phyloP scores from a whole-genome alignment of 2,113 vertebrate species.

The Cervus canadensis region DNA sequence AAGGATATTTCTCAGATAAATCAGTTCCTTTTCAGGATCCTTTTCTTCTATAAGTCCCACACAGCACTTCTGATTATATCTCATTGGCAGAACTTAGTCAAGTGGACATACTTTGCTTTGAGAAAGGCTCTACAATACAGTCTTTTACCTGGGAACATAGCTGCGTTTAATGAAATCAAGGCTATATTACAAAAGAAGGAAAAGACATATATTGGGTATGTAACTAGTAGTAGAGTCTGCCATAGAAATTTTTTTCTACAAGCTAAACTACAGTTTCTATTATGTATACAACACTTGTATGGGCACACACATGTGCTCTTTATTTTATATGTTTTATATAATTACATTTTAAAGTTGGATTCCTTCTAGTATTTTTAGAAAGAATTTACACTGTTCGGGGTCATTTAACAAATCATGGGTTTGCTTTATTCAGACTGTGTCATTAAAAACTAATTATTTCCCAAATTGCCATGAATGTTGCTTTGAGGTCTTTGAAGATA shows the following conservation, averaged over 20 bases:
- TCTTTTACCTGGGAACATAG: not conserved
- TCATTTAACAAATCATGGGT: not conserved
- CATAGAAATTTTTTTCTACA: not conserved
- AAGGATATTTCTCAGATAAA: not conserved
- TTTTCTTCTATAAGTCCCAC: not conserved
- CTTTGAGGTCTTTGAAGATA: not conserved
- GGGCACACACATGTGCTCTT: not conserved
- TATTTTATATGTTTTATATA: constrained; percentile 5
- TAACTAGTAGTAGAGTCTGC: not conserved
- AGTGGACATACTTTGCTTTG: not conserved
- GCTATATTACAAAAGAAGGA: not conserved
- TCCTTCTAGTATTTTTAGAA: constrained; percentile 3
- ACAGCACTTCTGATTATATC: not conserved
- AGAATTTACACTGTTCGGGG: not conserved
- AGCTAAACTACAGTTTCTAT: not conserved
- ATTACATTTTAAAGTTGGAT: constrained; percentile 24
- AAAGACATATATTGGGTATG: not conserved
- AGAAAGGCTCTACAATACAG: not conserved
- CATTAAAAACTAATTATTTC: constrained; percentile 6
- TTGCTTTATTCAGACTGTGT: not conserved
- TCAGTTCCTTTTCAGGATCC: not conserved
- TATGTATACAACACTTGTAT: not conserved
- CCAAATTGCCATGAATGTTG: not conserved
- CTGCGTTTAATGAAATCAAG: constrained; percentile 3
- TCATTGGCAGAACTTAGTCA: not conserved